Conservation (phyloP, 2,888 invertebrate species). For the Liodrosophila aerea region DNA sequence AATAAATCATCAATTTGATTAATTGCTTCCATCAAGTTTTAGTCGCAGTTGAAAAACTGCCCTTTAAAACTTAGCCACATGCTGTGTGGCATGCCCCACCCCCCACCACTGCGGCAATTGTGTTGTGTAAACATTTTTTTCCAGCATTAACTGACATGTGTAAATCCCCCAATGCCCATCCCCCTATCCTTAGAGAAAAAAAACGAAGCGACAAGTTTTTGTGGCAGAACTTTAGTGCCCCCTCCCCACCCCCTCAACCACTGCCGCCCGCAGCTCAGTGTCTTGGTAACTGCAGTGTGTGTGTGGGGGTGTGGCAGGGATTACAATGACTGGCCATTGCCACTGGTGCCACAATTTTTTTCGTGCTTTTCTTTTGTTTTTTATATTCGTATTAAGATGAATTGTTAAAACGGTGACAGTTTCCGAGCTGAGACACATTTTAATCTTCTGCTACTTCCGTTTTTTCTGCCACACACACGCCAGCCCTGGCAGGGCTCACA, state of each 20-base stretch:
- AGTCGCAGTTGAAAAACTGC: slow-evolving; percentile 40
- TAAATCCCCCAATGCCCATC: slow-evolving; percentile 48
- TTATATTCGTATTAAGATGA: slow-evolving; percentile 69
- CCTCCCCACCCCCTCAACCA: slow-evolving; percentile 7
- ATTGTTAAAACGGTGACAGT: slow-evolving; percentile 69
- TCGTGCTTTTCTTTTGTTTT: slow-evolving; percentile 30
- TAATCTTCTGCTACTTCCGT: background rate
- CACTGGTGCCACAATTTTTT: slow-evolving; percentile 48
- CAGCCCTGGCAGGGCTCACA: too few relatives aligned
- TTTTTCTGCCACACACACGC: background rate
- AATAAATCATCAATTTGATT: slow-evolving; percentile 74
- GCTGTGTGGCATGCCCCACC: slow-evolving; percentile 11
- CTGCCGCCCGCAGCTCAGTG: slow-evolving; percentile 20
- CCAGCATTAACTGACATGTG: slow-evolving; percentile 74
- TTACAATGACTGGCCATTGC: slow-evolving; percentile 55
- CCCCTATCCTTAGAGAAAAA: slow-evolving; percentile 9
- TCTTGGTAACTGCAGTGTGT: slow-evolving; percentile 37
- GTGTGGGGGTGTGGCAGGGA: background rate
- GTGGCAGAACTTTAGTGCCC: slow-evolving; percentile 42
- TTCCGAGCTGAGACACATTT: slow-evolving; percentile 20
- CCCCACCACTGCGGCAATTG: slow-evolving; percentile 51
- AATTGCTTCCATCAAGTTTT: slow-evolving; percentile 66
- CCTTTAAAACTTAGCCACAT: slow-evolving; percentile 55
- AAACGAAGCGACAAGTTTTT: slow-evolving; percentile 37
- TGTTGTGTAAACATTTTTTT: slow-evolving; percentile 72